These are phyloP conservation scores for Muscicapa striata DNA, from an alignment of 2,797 vertebrate species.

Conservation along the genomic window DNA sequence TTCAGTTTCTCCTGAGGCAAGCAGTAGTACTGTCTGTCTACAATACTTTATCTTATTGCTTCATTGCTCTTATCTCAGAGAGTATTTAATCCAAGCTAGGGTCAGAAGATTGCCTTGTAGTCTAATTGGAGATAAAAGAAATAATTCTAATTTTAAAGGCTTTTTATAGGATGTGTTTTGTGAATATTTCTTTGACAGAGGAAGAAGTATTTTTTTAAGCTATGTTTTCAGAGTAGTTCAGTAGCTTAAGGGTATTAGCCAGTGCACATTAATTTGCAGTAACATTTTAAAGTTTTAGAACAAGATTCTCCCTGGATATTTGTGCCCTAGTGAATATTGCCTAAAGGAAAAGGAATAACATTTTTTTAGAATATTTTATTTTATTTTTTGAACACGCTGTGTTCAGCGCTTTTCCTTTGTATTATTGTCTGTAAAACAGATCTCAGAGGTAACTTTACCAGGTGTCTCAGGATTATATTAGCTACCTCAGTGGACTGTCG, in stretches of 20 bases:
- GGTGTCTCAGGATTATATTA: constrained; percentile 61
- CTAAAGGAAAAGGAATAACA: not conserved
- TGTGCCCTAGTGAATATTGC: not conserved
- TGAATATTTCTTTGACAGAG: not conserved
- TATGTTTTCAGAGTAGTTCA: not conserved
- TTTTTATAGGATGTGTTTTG: not conserved
- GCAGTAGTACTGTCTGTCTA: not conserved
- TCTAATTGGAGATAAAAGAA: not conserved
- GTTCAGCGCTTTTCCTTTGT: not conserved
- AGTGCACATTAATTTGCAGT: not conserved
- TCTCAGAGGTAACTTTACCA: constrained; percentile 54
- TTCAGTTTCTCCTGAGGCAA: not conserved
- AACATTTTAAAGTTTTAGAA: constrained; percentile 27
- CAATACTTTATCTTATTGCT: not conserved
- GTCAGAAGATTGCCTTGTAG: not conserved
- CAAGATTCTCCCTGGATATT: not conserved
- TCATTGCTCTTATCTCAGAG: not conserved
- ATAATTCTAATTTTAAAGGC: not conserved
- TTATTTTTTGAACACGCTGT: not conserved
- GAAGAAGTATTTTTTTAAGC: constrained; percentile 5
- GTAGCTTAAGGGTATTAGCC: not conserved
- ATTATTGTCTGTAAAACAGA: constrained; percentile 18
- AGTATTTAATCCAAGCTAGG: not conserved
- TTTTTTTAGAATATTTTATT: not conserved
- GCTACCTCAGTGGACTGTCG: constrained; percentile 43